A percentile compares a stretch with the other conserved stretches of the same genome.
phyloP scores from a whole-genome alignment of 2,888 invertebrate genomes.

The Flabesymbios commensalis region DNA sequence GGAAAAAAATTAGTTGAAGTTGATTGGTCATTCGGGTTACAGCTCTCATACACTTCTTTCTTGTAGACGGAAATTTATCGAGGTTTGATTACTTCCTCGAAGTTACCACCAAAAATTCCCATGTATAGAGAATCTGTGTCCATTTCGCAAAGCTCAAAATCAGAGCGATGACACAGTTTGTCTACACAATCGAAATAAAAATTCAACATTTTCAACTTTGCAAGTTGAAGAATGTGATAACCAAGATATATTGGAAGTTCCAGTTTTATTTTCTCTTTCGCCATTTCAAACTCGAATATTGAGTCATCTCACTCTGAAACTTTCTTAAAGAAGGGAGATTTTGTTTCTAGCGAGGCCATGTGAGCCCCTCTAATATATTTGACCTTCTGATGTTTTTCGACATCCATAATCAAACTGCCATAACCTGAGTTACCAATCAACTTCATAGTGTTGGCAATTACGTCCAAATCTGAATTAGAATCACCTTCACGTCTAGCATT shows the following conservation, averaged over 20 bases:
- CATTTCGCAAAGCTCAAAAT: neutral
- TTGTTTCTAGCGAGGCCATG: neutral
- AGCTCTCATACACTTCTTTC: too few species aligned
- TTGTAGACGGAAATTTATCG: too few species aligned
- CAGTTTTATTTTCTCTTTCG: neutral
- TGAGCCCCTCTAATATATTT: neutral
- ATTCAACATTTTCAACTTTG: too few species aligned
- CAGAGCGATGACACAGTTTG: too few species aligned
- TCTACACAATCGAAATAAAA: neutral
- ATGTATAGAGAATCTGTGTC: constrained; percentile 4
- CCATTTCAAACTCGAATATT: neutral
- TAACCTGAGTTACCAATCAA: constrained; percentile 26
- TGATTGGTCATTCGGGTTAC: too few species aligned
- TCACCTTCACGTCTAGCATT: constrained; percentile 27
- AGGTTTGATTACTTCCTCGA: too few species aligned
- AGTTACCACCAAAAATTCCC: neutral
- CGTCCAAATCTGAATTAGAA: constrained; percentile 12
- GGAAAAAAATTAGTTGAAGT: neutral
- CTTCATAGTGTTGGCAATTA: constrained; percentile 28
- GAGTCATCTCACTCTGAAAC: neutral
- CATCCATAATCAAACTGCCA: constrained; percentile 33
- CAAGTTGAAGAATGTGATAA: neutral
- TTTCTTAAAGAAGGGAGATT: neutral
- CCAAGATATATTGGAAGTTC: neutral
- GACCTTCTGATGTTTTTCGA: neutral